Evolutionary conservation across 1,140 invertebrate species (phyloP).

Genomic region (Drosophila lowei): DNA sequence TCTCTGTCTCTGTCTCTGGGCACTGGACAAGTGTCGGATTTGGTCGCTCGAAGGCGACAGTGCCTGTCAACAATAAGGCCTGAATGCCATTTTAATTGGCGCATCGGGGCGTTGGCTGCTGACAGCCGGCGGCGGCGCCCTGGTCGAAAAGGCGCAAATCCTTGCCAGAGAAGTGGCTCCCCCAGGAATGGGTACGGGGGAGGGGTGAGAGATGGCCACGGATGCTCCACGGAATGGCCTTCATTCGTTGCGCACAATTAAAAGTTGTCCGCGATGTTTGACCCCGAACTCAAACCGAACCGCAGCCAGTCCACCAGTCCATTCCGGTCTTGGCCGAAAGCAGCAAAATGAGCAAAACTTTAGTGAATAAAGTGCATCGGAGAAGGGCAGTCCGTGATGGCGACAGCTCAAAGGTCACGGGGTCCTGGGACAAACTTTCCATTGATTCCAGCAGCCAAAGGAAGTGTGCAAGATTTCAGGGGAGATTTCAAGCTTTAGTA

Average conservation of each 20-base stretch:
- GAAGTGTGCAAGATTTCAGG: neutral
- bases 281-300: neutral
- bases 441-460: slow-evolving; percentile 1
- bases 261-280: slow-evolving; percentile 50
- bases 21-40: slow-evolving; percentile 53
- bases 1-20: neutral
- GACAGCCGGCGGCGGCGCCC: slow-evolving; percentile 18
- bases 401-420: slow-evolving; percentile 15
- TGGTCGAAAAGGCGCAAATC: neutral
- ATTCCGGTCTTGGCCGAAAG: slow-evolving; percentile 29
- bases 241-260: slow-evolving; percentile 71
- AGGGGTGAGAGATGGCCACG: neutral
- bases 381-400: slow-evolving; percentile 28
- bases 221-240: slow-evolving; percentile 42
- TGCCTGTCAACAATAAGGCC: slow-evolving; percentile 45
- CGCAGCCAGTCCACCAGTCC: slow-evolving; percentile 26
- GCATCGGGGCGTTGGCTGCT: slow-evolving; percentile 47
- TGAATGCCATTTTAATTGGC: slow-evolving; percentile 77
- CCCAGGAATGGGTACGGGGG: slow-evolving; percentile 21
- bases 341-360: slow-evolving; percentile 68
- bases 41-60: slow-evolving; percentile 22
- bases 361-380: slow-evolving; percentile 68
- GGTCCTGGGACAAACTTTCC: neutral
- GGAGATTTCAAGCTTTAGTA: neutral
- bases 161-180: slow-evolving; percentile 17